A percentile compares a stretch with the other conserved stretches of the same genome.
These are phyloP conservation scores for Drosophila pegasa DNA, from an alignment of 2,888 invertebrate species.

Conservation along the genomic window DNA sequence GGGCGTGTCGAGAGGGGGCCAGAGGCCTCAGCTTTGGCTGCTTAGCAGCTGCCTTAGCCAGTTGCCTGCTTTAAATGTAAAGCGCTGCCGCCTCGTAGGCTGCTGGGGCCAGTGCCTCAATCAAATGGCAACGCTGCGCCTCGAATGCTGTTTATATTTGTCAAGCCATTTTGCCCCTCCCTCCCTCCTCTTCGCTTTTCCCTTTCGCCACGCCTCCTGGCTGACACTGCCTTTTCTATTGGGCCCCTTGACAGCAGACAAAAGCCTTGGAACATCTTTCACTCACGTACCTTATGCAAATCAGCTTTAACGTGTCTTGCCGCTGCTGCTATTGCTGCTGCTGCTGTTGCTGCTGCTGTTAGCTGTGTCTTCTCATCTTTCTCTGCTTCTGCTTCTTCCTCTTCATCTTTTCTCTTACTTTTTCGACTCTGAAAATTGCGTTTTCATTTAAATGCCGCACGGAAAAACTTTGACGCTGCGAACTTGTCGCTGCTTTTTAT, in stretches of 20 bases:
- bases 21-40: slow-evolving; percentile 6
- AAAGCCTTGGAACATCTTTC: slow-evolving; percentile 42
- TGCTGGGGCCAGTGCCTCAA: slow-evolving; percentile 47
- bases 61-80: slow-evolving; percentile 58
- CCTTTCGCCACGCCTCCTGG: not conserved
- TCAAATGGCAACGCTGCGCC: slow-evolving; percentile 41
- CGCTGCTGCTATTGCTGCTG: slow-evolving; percentile 16
- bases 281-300: slow-evolving; percentile 71
- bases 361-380: not conserved
- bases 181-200: not conserved
- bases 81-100: slow-evolving; percentile 64
- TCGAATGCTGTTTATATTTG: slow-evolving; percentile 62
- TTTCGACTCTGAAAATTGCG: slow-evolving; percentile 60
- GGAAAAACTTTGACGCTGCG: slow-evolving; percentile 40
- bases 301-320: slow-evolving; percentile 68
- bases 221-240: not conserved
- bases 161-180: slow-evolving; percentile 55
- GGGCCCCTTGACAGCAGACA: slow-evolving; percentile 19
- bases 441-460: slow-evolving; percentile 75
- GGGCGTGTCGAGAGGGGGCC: not conserved
- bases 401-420: slow-evolving; percentile 14
- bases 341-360: slow-evolving; percentile 14
- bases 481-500: slow-evolving; percentile 57
- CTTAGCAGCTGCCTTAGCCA: slow-evolving; percentile 8
- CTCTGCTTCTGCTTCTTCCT: not conserved